phyloP scores from a whole-genome alignment of 2,888 invertebrate species.

The Chymomyza fuscimana region DNA sequence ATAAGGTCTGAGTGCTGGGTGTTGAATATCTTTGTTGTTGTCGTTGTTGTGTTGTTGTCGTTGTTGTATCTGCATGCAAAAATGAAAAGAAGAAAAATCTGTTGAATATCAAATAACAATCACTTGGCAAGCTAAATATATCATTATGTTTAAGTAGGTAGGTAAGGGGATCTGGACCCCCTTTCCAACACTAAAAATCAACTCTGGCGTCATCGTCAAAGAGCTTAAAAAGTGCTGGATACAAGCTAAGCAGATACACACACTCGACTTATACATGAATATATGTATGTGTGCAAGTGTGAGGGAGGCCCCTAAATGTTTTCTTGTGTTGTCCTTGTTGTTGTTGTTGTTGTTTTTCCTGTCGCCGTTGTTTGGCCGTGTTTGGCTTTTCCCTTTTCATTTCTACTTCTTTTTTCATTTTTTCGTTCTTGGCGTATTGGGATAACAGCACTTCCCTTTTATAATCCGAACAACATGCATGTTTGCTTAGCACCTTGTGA shows the following conservation, averaged over 20 bases:
- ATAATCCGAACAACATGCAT: constrained; percentile 64
- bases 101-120: constrained; percentile 77
- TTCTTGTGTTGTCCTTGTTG: constrained; percentile 36
- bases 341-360: constrained; percentile 33
- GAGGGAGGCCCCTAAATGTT: constrained; percentile 36
- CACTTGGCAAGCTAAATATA: constrained; percentile 73
- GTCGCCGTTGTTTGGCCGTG: constrained; percentile 48
- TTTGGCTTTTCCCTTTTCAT: constrained; percentile 51
- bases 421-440: constrained; percentile 27
- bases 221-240: not conserved
- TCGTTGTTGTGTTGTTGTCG: too few species aligned
- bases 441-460: constrained; percentile 46
- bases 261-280: constrained; percentile 5
- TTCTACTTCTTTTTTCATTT: constrained; percentile 1
- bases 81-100: constrained; percentile 55
- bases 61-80: not conserved
- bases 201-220: constrained; percentile 16
- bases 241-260: constrained; percentile 46
- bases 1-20: constrained; percentile 1
- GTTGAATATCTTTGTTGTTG: not conserved
- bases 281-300: not conserved
- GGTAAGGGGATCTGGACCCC: constrained; percentile 32
- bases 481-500: constrained; percentile 67
- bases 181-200: constrained; percentile 3
- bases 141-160: constrained; percentile 69